Base-by-base conservation (phyloP, 2,888 invertebrate genomes). In the Ochropleura leucogaster region DNA sequence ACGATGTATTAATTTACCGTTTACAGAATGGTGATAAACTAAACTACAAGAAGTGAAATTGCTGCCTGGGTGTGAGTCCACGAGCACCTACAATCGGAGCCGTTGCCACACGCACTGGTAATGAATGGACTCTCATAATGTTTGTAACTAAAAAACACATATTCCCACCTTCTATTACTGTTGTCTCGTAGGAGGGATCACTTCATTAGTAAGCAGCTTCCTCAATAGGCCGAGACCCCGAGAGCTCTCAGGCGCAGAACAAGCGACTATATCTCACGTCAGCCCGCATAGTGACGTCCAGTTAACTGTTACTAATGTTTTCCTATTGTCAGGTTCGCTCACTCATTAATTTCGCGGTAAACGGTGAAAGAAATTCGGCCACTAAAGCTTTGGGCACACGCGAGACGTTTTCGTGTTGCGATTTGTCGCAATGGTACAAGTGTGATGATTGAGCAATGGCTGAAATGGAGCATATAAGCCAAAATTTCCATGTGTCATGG, bases 311-410 rank as follows among this genome's bases (percentile, higher is more conserved):
- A 93, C 90, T 89, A 91, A 91, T 89, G 89, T 79, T 89, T 88
- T 85, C 80, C 89, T 85, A 91, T 91, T 92, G 91, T 91, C 86
- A 90, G 85, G 85, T 86, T 89, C 86, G 86, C 83, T 86, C 87
- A 89, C 90, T 92, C 93, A 93, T 93, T 93, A 91, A 92, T 93
- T 90, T 90, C 83, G 87, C 80, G 84, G 87, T 87, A 86, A 89
- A 90, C 85, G 79, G 85, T 83, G 77, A 84, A 87, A 88, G 72
- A 87, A 84, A 86, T 86, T 82, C 72, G 75, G 62, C 55, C 68
- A 68, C 63, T 80, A 57, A 67, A 20, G 62, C 47, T 46, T 12
- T 12, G 20, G 2, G 0, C 20, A 42, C 57, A 66, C 20, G 12
- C 6, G 12, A 64, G 3, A 46, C 16, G 20, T 53, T 60, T 44